Base-by-base conservation (phyloP, 2,888 invertebrate species). In the Byasa hedistus region DNA sequence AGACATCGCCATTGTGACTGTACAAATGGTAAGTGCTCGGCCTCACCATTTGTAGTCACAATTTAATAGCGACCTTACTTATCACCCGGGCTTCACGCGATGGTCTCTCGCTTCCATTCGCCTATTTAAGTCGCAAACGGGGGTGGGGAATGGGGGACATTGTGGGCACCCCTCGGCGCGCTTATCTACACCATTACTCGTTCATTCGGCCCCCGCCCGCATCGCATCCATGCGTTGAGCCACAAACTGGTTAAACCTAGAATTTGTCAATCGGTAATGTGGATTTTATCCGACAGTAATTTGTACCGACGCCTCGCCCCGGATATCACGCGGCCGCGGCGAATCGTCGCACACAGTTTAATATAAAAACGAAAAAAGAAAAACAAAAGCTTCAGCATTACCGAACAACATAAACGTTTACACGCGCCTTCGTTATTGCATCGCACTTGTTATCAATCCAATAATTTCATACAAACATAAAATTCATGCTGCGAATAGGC, bases 21-120 rank as follows among this genome's bases (percentile, higher is more conserved):
- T 32, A 32, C 32, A 8, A 32, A 10, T 10, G 7, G 1, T 32
- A 32, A 32, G 32, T 32, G 32, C 79, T 78, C 77, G 73, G 73
- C 69, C 71, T 69, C 71, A 66, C 74, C 74, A 77, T 83, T 82
- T 80, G 77, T 79, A 72, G 75, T 76, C 73, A 78, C 78, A 79
- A 77, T 82, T 81, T 76, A 78, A 71, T 69, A 69, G 69, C 64
- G 70, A 71, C 70, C 71, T 73, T 76, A 78, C 75, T 76, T 79
- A 61, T 66, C 39, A 66, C 15, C 57, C 39, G 57, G 57, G 56
- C 12, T 81, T 76, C 75, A 78, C 68, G 65, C 69, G 66, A 64
- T 65, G 65, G 73, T 75, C 73, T 75, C 73, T 74, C 75, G 57
- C 66, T 66, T 61, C 69, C 51, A 61, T 63, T 67, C 67, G 55